Evolutionary conservation across 2,113 vertebrate species (phyloP).

Genomic region (Anas platyrhynchos): DNA sequence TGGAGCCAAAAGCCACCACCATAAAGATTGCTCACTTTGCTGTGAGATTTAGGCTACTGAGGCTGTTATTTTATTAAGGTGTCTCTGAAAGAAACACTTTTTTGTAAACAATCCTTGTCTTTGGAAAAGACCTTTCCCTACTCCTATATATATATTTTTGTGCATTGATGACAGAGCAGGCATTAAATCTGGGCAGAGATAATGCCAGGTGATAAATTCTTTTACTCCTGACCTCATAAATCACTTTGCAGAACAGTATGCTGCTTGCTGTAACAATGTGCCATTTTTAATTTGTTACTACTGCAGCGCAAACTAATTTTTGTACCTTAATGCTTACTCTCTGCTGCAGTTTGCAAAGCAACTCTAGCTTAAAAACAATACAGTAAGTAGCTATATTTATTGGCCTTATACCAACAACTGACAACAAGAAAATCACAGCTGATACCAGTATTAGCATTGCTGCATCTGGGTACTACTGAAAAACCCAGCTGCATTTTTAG

Average conservation of each 20-base stretch:
- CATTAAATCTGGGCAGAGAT: slow-evolving; percentile 34
- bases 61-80: neutral
- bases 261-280: neutral
- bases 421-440: slow-evolving; percentile 22
- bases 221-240: slow-evolving; percentile 49
- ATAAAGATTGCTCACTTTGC: neutral
- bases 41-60: neutral
- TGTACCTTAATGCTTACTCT: neutral
- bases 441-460: neutral
- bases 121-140: slow-evolving; percentile 5
- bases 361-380: neutral
- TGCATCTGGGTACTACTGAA: neutral
- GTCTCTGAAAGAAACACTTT: neutral
- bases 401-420: neutral
- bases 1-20: neutral
- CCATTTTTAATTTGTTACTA: slow-evolving; percentile 43
- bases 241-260: slow-evolving; percentile 20
- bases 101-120: slow-evolving; percentile 22
- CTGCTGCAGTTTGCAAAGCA: neutral
- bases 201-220: slow-evolving; percentile 46
- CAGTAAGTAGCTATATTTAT: neutral
- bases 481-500: neutral
- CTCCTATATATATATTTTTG: neutral
- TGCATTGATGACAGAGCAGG: slow-evolving; percentile 12
- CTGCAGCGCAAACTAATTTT: slow-evolving; percentile 49